Conservation (phyloP, 1,140 invertebrate species). For the Tribolium madens region DNA sequence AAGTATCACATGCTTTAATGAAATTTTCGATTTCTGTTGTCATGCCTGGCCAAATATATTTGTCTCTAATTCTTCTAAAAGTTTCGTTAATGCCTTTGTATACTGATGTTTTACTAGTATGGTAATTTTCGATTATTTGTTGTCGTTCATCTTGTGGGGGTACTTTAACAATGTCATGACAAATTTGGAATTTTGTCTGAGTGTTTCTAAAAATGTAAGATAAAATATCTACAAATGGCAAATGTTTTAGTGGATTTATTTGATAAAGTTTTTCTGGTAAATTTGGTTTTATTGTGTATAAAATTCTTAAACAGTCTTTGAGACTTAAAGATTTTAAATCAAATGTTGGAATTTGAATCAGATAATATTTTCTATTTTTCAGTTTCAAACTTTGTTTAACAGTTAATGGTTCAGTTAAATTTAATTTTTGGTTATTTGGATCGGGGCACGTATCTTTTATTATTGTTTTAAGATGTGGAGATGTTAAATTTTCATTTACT, state of each 20-base stretch:
- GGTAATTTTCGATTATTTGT: conserved; percentile 15
- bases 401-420: no score
- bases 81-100: conserved; percentile 37
- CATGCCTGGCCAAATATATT: conserved; percentile 19
- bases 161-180: conserved; percentile 9
- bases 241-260: neutral
- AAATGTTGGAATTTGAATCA: no score
- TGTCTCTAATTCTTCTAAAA: neutral
- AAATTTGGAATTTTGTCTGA: neutral
- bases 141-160: conserved; percentile 11
- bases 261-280: no score
- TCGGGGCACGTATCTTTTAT: no score
- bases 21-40: conserved; percentile 20
- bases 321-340: no score
- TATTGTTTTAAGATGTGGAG: no score
- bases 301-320: no score
- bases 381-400: no score
- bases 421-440: no score
- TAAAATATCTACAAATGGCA: neutral
- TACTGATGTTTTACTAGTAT: neutral
- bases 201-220: neutral
- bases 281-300: no score
- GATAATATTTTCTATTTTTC: no score
- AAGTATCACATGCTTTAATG: conserved; percentile 5
- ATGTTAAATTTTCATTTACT: no score